Percentiles rank a stretch among this genome's conserved stretches.
Evolutionary conservation across 2,797 vertebrate species (phyloP).

Genomic region (Epinephelus malabaricus): DNA sequence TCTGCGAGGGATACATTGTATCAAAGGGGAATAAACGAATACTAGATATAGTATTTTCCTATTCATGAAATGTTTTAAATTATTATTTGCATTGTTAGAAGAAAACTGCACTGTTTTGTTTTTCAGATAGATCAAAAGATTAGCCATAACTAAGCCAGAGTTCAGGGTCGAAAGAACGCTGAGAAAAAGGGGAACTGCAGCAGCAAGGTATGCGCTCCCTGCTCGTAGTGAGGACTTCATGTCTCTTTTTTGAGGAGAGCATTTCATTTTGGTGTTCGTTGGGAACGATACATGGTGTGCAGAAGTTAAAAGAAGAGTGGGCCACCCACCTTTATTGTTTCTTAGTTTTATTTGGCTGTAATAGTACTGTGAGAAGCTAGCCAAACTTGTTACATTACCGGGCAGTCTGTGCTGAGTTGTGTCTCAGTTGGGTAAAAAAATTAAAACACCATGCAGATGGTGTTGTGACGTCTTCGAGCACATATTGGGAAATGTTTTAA

Average conservation of each 20-base stretch:
- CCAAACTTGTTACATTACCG: slow-evolving; percentile 50
- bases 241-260: slow-evolving; percentile 29
- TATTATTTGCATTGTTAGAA: not conserved
- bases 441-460: slow-evolving; percentile 59
- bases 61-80: not conserved
- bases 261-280: slow-evolving; percentile 25
- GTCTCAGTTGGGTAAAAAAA: slow-evolving; percentile 46
- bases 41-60: not conserved
- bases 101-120: not conserved
- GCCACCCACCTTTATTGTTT: slow-evolving; percentile 70
- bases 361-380: slow-evolving; percentile 41
- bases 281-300: slow-evolving; percentile 27
- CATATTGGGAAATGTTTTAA: slow-evolving; percentile 37
- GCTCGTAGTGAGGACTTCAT: not conserved
- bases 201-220: not conserved
- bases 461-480: slow-evolving; percentile 43
- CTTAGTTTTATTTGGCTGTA: slow-evolving; percentile 63
- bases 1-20: not conserved
- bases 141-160: not conserved
- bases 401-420: slow-evolving; percentile 46
- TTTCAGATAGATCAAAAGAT: slow-evolving; percentile 5
- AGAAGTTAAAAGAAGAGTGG: slow-evolving; percentile 51
- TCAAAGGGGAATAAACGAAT: not conserved
- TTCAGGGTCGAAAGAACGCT: not conserved
- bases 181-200: not conserved